phyloP scores from a whole-genome alignment of 37 sponge, comb jelly and placozoan genomes.

The Ephydatia muelleri region DNA sequence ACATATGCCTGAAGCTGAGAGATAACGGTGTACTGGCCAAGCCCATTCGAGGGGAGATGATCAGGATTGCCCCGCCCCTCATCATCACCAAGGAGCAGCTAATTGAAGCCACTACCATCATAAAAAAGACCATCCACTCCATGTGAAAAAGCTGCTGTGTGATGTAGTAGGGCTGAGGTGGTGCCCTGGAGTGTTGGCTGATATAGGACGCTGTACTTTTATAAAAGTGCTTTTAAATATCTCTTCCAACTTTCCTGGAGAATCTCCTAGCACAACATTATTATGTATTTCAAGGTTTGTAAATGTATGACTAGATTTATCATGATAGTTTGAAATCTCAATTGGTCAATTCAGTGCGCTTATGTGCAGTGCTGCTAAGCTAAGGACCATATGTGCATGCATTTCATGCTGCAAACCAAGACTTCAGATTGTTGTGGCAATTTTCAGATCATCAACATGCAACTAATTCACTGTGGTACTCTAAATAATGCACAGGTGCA shows the following conservation, averaged over 20 bases:
- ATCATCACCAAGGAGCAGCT: conserved; percentile 93
- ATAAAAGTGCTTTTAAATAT: background rate
- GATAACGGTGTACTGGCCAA: conserved; percentile 92
- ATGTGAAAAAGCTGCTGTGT: conserved; percentile 4
- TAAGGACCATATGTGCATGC: no score
- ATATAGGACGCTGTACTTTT: background rate
- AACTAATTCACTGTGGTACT: no score
- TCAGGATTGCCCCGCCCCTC: conserved; percentile 94
- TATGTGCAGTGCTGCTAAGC: no score
- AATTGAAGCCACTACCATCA: conserved; percentile 77
- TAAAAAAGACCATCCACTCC: conserved; percentile 63
- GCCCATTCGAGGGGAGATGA: conserved; percentile 83
- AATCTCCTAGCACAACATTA: background rate
- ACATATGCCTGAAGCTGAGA: conserved; percentile 72
- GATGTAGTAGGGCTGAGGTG: background rate
- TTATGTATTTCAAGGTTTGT: background rate
- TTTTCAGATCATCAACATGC: no score
- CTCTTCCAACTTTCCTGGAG: background rate
- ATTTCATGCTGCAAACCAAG: no score
- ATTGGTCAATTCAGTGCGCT: no score
- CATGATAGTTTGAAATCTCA: no score
- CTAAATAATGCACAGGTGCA: no score
- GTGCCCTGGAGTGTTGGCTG: background rate
- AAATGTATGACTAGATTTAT: background rate
- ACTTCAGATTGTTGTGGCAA: no score